Conservation (phyloP, 1,140 invertebrate genomes). For the Leptinotarsa lineolata region DNA sequence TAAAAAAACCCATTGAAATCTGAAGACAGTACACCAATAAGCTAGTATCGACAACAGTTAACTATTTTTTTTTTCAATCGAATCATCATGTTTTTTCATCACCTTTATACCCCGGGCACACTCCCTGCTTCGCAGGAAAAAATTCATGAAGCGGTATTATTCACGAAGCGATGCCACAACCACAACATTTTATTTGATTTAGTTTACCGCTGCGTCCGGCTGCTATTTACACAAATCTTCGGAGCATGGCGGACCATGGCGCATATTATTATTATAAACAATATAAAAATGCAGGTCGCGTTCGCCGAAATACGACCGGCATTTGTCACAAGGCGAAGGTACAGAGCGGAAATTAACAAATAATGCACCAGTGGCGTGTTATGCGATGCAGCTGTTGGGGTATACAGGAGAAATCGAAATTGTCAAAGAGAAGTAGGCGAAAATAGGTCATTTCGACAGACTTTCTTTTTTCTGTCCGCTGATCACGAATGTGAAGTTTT, state of each 20-base stretch:
- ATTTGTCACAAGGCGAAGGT: slow-evolving; percentile 28
- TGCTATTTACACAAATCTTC: slow-evolving; percentile 22
- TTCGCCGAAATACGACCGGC: slow-evolving; percentile 27
- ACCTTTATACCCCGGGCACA: neutral
- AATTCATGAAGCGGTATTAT: neutral
- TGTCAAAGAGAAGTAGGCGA: too few relatives aligned
- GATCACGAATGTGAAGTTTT: too few relatives aligned
- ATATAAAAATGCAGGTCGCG: slow-evolving; percentile 34
- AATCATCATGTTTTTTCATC: neutral
- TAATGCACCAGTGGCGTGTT: neutral
- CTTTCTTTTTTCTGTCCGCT: too few relatives aligned
- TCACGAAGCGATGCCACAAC: neutral
- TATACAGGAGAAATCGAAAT: too few relatives aligned
- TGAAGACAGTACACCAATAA: too few relatives aligned
- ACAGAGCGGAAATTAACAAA: slow-evolving; percentile 13
- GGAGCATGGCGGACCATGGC: slow-evolving; percentile 21
- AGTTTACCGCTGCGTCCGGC: slow-evolving; percentile 12
- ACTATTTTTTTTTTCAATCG: too few relatives aligned
- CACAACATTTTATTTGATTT: slow-evolving; percentile 12
- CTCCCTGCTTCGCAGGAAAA: neutral
- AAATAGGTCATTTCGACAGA: too few relatives aligned
- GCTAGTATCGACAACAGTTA: too few relatives aligned
- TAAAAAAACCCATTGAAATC: too few relatives aligned
- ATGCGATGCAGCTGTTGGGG: too few relatives aligned
- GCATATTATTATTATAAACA: slow-evolving; percentile 34